These are phyloP conservation scores for Chymomyza procnemis DNA, from an alignment of 2,888 invertebrate genomes.

Conservation along the genomic window DNA sequence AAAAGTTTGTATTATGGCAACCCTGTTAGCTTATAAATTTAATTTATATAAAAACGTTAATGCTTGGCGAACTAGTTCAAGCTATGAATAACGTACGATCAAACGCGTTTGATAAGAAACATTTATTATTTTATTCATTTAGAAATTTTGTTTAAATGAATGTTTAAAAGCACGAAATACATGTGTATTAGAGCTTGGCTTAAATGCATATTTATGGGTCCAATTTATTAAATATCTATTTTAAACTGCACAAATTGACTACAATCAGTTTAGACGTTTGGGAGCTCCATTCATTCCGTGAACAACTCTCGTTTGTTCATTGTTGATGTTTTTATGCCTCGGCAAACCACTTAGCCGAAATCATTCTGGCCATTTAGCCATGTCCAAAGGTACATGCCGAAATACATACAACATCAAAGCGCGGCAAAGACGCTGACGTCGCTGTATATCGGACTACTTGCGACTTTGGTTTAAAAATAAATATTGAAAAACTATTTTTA, in stretches of 20 bases:
- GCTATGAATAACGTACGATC: neutral
- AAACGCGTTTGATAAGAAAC: neutral
- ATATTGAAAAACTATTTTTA: slow-evolving; percentile 65
- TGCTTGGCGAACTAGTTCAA: neutral
- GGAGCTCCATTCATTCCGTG: neutral
- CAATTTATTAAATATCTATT: neutral
- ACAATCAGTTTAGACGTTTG: neutral
- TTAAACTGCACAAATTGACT: neutral
- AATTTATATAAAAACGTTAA: neutral
- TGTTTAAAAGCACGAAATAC: neutral
- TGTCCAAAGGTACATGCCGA: neutral
- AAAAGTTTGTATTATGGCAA: too few species aligned
- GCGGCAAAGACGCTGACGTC: neutral
- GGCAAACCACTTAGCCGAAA: slow-evolving; percentile 60
- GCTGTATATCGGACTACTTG: slow-evolving; percentile 4
- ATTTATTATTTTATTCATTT: neutral
- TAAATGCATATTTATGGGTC: neutral
- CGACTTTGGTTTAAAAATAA: slow-evolving; percentile 50
- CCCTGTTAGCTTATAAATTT: neutral
- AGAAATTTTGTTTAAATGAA: neutral
- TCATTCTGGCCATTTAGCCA: slow-evolving; percentile 57
- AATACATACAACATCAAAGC: neutral
- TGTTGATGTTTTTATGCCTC: slow-evolving; percentile 3
- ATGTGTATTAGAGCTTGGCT: neutral
- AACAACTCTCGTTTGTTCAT: slow-evolving; percentile 20